phyloP scores from a whole-genome alignment of 2,888 invertebrate genomes.

The Azorinus chamasolen region DNA sequence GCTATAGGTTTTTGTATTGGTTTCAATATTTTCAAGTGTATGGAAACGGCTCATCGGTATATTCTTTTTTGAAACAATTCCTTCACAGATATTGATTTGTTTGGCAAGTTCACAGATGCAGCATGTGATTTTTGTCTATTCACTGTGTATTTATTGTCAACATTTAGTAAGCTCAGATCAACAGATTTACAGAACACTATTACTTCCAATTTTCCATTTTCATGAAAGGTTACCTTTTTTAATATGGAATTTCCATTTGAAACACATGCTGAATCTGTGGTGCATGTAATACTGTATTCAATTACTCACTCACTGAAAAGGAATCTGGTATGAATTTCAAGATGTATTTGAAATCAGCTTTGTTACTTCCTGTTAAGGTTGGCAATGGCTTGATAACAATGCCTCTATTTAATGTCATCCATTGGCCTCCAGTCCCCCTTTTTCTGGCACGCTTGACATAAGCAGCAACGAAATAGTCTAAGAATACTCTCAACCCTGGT shows the following conservation, averaged over 20 bases:
- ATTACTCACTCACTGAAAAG: slow-evolving; percentile 2
- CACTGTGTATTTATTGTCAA: slow-evolving; percentile 9
- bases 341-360: slow-evolving; percentile 1
- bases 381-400: slow-evolving; percentile 14
- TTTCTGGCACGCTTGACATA: no score
- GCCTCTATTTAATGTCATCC: slow-evolving; percentile 31
- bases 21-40: slow-evolving; percentile 22
- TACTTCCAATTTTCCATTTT: slow-evolving; percentile 11
- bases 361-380: background rate
- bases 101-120: slow-evolving; percentile 24
- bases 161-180: slow-evolving; percentile 12
- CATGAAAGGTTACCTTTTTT: slow-evolving; percentile 17
- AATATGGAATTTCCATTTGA: slow-evolving; percentile 11
- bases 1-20: background rate
- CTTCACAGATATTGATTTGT: slow-evolving; percentile 32
- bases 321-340: slow-evolving; percentile 8
- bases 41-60: slow-evolving; percentile 38
- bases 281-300: slow-evolving; percentile 27
- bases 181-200: slow-evolving; percentile 14
- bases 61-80: slow-evolving; percentile 23
- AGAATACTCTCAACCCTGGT: slow-evolving; percentile 11
- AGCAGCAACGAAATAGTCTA: background rate
- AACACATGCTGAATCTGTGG: background rate
- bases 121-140: slow-evolving; percentile 20
- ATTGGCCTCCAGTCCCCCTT: no score